Conservation (phyloP, 2,888 invertebrate species). For the Gymnosoma rotundatum region DNA sequence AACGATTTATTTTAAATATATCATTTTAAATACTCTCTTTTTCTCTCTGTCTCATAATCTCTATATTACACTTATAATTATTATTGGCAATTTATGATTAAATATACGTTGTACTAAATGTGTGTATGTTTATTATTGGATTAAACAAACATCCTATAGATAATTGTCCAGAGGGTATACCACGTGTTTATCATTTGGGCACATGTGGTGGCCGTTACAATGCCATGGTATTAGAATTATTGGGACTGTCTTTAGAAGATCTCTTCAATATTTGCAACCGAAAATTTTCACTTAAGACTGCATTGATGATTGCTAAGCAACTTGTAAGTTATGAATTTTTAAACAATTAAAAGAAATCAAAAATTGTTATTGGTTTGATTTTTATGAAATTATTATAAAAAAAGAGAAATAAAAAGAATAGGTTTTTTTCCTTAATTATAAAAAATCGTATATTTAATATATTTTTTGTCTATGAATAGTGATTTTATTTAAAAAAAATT, state of each 20-base stretch:
- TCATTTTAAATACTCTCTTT: not conserved
- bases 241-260: conserved; percentile 99
- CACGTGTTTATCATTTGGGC: conserved; percentile 99
- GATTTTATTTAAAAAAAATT: conserved; percentile 24
- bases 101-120: conserved; percentile 19
- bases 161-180: conserved; percentile 92
- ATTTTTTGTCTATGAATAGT: conserved; percentile 29
- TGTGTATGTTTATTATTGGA: conserved; percentile 51
- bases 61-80: not conserved
- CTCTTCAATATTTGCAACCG: conserved; percentile 99
- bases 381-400: not conserved
- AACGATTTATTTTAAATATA: not conserved
- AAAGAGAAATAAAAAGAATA: conserved; percentile 6
- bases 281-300: conserved; percentile 98
- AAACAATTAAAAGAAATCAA: conserved; percentile 9
- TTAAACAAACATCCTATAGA: conserved; percentile 73
- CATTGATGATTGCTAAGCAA: conserved; percentile 98
- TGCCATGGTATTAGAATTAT: conserved; percentile 99
- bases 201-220: conserved; percentile 99
- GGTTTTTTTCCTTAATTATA: conserved; percentile 19
- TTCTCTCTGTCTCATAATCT: not conserved
- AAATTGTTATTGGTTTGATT: conserved; percentile 22
- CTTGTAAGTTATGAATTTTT: conserved; percentile 87
- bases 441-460: not conserved
- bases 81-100: conserved; percentile 21